Percentiles rank a stretch among this genome's conserved stretches.
phyloP scores from a whole-genome alignment of 1,140 invertebrate species.

The Calliphora vicina region DNA sequence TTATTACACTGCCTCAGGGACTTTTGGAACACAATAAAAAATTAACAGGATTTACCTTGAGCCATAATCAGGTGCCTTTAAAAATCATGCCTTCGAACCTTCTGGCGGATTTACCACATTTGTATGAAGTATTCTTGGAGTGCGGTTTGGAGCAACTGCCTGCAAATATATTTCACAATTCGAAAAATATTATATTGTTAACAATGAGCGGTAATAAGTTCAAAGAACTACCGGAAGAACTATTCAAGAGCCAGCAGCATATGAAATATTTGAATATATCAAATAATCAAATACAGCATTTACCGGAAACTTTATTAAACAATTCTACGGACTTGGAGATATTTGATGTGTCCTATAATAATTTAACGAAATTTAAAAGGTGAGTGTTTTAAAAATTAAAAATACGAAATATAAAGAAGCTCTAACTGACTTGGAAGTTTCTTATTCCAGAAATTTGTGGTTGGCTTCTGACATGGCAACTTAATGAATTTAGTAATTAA shows the following conservation, averaged over 20 bases:
- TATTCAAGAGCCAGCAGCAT: slow-evolving; percentile 69
- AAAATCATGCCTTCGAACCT: slow-evolving; percentile 66
- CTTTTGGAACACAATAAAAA: slow-evolving; percentile 67
- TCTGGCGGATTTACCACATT: slow-evolving; percentile 66
- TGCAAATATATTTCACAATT: slow-evolving; percentile 68
- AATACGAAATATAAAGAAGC: too few species aligned
- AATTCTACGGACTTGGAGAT: slow-evolving; percentile 64
- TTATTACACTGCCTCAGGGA: slow-evolving; percentile 68
- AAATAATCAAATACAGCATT: slow-evolving; percentile 66
- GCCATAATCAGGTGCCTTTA: slow-evolving; percentile 67
- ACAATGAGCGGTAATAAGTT: slow-evolving; percentile 68
- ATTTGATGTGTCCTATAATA: slow-evolving; percentile 67
- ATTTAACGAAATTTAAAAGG: slow-evolving; percentile 65
- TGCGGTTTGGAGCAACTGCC: slow-evolving; percentile 63
- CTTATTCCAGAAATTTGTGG: too few species aligned
- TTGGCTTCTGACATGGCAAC: too few species aligned
- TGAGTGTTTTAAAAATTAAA: slow-evolving; percentile 56
- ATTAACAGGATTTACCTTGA: slow-evolving; percentile 66
- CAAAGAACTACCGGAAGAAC: slow-evolving; percentile 63
- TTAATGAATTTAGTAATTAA: too few species aligned
- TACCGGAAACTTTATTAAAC: slow-evolving; percentile 68
- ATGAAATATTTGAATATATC: slow-evolving; percentile 67
- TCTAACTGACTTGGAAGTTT: too few species aligned
- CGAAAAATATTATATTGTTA: slow-evolving; percentile 66
- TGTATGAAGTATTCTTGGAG: slow-evolving; percentile 66